These are phyloP conservation scores for Orgyia antiqua DNA, from an alignment of 2,888 invertebrate species.

Conservation along the genomic window DNA sequence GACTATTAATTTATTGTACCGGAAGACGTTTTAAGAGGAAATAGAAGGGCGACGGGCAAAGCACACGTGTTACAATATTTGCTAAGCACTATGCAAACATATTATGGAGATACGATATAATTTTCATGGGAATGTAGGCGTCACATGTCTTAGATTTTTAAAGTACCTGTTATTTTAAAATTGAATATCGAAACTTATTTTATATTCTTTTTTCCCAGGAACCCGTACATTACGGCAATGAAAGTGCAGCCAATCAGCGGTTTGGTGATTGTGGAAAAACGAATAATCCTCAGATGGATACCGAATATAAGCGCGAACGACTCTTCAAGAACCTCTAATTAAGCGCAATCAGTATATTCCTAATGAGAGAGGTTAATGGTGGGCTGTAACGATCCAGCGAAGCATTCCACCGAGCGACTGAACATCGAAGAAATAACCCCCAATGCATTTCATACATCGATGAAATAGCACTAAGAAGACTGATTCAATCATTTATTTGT, in stretches of 20 bases:
- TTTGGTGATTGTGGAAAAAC: constrained; percentile 74
- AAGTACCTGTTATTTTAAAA: constrained; percentile 14
- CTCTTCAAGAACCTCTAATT: constrained; percentile 71
- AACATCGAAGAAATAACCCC: constrained; percentile 54
- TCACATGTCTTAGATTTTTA: constrained; percentile 6
- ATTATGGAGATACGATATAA: constrained; percentile 50
- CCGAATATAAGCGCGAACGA: constrained; percentile 59
- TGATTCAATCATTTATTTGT: constrained; percentile 63
- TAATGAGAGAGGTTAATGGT: constrained; percentile 76
- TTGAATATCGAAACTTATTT: constrained; percentile 13
- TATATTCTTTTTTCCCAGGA: constrained; percentile 60
- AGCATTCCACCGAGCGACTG: constrained; percentile 64
- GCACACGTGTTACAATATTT: constrained; percentile 79
- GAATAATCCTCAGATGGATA: constrained; percentile 62
- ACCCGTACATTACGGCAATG: constrained; percentile 66
- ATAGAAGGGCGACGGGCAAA: constrained; percentile 60
- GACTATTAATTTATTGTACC: constrained; percentile 70
- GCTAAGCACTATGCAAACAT: constrained; percentile 67
- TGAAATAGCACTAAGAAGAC: constrained; percentile 66
- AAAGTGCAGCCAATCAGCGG: constrained; percentile 70
- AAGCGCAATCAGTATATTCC: constrained; percentile 78
- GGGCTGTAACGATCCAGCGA: constrained; percentile 72
- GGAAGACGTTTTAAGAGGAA: constrained; percentile 77
- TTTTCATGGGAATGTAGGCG: constrained; percentile 35
- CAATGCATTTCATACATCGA: constrained; percentile 61